These are phyloP conservation scores for Xiphophorus maculatus DNA, from an alignment of 2,113 vertebrate genomes.

Conservation along the genomic window DNA sequence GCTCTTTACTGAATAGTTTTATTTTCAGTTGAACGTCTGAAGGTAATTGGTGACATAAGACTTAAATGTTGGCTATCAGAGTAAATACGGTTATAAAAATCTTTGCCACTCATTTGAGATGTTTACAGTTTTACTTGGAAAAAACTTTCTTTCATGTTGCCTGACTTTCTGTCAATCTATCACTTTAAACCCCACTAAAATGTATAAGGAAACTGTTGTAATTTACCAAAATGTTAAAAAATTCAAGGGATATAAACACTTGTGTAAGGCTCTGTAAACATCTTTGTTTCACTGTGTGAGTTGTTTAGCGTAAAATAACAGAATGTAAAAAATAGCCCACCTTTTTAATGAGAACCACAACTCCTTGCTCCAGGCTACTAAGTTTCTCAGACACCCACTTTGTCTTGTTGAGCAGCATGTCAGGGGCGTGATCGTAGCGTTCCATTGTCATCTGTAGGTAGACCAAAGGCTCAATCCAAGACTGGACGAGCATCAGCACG, in stretches of 20 bases:
- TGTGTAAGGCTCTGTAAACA: neutral
- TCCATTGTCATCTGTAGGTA: conserved; percentile 76
- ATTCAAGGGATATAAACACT: neutral
- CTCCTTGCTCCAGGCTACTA: conserved; percentile 78
- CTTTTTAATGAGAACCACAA: conserved; percentile 79
- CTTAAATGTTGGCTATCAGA: no score
- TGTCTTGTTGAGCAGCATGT: conserved; percentile 77
- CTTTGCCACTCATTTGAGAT: no score
- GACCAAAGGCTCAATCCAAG: conserved; percentile 76
- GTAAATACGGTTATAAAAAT: no score
- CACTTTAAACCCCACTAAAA: neutral
- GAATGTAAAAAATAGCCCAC: conserved; percentile 43
- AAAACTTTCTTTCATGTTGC: neutral
- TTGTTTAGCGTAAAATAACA: neutral
- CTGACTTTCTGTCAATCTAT: neutral
- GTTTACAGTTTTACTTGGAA: neutral
- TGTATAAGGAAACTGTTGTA: neutral
- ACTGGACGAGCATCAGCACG: conserved; percentile 77
- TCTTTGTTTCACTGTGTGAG: neutral
- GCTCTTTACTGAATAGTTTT: no score
- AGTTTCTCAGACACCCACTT: conserved; percentile 82
- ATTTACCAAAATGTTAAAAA: neutral
- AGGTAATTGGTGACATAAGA: no score
- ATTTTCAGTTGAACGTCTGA: no score
- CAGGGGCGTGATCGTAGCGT: conserved; percentile 67